Evolutionary conservation across 1,140 invertebrate genomes (phyloP), one percentile per base, ranked within the genome.

Genomic region (Phthorimaea operculella): DNA sequence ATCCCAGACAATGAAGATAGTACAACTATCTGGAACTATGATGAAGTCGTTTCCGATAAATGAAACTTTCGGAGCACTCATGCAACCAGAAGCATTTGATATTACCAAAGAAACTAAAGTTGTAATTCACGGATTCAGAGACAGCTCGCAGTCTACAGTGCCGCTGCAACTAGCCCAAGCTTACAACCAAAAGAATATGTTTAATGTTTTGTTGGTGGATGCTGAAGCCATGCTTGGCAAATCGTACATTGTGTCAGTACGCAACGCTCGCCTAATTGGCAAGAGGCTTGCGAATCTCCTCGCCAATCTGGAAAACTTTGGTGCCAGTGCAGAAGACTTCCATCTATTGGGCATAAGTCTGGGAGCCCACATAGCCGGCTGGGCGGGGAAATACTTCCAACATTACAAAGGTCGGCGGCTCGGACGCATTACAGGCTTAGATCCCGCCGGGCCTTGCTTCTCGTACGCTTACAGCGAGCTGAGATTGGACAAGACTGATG

Each of bases 261-360:
- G 79, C 36, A 79, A 83, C 52, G 68, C 79, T 42, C 72, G 80
- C 5, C 64, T 81, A 9, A 74, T 89, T 18, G 89, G 88, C 0
- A 66, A 83, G 47, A 74, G 69, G 33, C 62, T 89, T 3, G 86
- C 85, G 3, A 67, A 82, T 57, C 82, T 90, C 34, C 71, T 90
- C 14, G 74, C 83, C 3, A 79, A 86, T 63, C 71, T 90, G 21
- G 65, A 89, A 63, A 81, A 85, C 12, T 84, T 79, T 44, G 80
- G 80, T n/a, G 79, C 87, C 0, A 68, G 76, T 8, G 70, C 87
- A 1, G 70, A 79, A 18, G 76, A 87, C 47, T 81, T 88, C 33
- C 89, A 89, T 71, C 42, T 90, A 1, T 67, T 90, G 16, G 90
- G 90, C 9, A 88, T 90, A 58, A 90, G 89, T 62, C 76, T 91